phyloP scores from a whole-genome alignment of 2,113 vertebrate genomes.

The Lamprotornis superbus region DNA sequence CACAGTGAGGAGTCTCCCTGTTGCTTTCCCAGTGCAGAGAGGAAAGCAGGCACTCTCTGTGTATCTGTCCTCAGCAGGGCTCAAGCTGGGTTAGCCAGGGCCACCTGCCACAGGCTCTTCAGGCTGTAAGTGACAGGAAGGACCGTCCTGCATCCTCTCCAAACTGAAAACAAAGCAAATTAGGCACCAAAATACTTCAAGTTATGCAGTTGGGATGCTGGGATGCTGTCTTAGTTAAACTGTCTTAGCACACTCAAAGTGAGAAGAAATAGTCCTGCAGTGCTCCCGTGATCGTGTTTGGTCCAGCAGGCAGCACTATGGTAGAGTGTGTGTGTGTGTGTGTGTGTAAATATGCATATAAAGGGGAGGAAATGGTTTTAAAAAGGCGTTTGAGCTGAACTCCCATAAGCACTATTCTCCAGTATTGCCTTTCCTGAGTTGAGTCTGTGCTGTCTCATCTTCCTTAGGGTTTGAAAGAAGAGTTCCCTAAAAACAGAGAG shows the following conservation, averaged over 20 bases:
- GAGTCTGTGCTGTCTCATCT: background rate
- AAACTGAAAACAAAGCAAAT: background rate
- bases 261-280: background rate
- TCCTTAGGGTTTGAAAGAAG: background rate
- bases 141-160: background rate
- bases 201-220: background rate
- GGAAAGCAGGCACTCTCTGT: background rate
- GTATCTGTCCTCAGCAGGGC: background rate
- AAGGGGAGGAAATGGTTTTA: fast-evolving
- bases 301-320: background rate
- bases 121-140: background rate
- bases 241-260: background rate
- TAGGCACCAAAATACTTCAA: background rate
- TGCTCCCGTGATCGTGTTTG: background rate
- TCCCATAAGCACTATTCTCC: background rate
- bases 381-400: background rate
- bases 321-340: background rate
- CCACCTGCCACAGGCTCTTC: background rate
- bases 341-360: background rate
- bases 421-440: background rate
- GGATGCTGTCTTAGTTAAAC: background rate
- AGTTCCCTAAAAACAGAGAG: background rate
- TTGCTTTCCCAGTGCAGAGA: background rate
- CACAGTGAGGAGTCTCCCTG: background rate
- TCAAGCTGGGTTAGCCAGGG: background rate